Conservation (phyloP, 2,888 invertebrate species). For the Capitulum mitella region DNA sequence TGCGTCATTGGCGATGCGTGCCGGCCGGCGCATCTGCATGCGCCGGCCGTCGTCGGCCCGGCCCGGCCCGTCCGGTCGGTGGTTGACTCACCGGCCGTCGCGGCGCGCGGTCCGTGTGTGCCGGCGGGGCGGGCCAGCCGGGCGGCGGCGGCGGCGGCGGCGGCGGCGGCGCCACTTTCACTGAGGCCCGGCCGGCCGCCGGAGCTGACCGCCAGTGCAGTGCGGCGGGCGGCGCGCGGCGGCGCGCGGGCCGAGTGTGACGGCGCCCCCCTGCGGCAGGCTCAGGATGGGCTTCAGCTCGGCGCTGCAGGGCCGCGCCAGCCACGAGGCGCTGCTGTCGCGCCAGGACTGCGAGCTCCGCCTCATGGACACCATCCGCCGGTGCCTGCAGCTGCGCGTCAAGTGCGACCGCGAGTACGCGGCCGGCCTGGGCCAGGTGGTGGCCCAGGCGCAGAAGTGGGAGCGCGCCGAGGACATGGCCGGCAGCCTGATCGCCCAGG, state of each 20-base stretch:
- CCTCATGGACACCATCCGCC: conserved; percentile 82
- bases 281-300: conserved; percentile 62
- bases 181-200: too few species aligned
- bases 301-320: conserved; percentile 74
- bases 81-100: too few species aligned
- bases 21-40: neutral
- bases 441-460: conserved; percentile 73
- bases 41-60: too few species aligned
- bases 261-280: conserved; percentile 19
- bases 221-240: too few species aligned
- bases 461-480: conserved; percentile 60
- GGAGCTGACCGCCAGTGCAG: too few species aligned
- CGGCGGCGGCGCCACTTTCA: too few species aligned
- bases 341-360: conserved; percentile 88
- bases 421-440: conserved; percentile 68
- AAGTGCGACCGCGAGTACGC: conserved; percentile 90
- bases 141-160: too few species aligned
- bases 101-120: too few species aligned
- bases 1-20: neutral
- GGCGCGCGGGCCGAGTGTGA: too few species aligned
- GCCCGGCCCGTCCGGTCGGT: too few species aligned
- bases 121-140: too few species aligned
- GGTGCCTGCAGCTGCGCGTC: conserved; percentile 76
- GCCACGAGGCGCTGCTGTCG: conserved; percentile 82
- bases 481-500: conserved; percentile 30